These are phyloP conservation scores for Lophius americanus DNA, from an alignment of 2,797 vertebrate genomes.

Conservation along the genomic window DNA sequence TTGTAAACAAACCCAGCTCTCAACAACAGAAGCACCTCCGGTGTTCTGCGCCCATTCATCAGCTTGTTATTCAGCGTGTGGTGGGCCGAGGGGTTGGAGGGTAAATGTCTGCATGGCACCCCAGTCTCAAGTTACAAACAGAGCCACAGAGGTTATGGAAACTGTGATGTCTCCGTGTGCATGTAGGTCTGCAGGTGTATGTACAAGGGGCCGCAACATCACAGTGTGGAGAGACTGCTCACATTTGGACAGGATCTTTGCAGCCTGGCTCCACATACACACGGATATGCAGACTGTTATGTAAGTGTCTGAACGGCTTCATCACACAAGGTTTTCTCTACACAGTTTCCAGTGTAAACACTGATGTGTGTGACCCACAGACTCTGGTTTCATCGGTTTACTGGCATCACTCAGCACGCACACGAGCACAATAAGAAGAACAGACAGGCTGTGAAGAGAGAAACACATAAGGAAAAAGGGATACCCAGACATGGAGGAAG, in stretches of 20 bases:
- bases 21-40: slow-evolving; percentile 15
- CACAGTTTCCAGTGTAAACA: slow-evolving; percentile 68
- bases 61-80: slow-evolving; percentile 45
- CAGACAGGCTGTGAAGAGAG: slow-evolving; percentile 56
- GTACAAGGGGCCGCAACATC: not conserved
- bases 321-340: slow-evolving; percentile 52
- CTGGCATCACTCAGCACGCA: slow-evolving; percentile 60
- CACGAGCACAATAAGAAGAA: slow-evolving; percentile 58
- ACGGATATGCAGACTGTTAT: slow-evolving; percentile 61
- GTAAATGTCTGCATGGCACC: slow-evolving; percentile 18
- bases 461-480: slow-evolving; percentile 44
- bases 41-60: slow-evolving; percentile 52
- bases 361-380: slow-evolving; percentile 44
- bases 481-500: slow-evolving; percentile 47
- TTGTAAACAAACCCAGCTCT: slow-evolving; percentile 24
- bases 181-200: slow-evolving; percentile 9
- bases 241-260: slow-evolving; percentile 20
- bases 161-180: slow-evolving; percentile 5
- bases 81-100: slow-evolving; percentile 52
- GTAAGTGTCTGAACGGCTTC: slow-evolving; percentile 62
- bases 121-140: slow-evolving; percentile 35
- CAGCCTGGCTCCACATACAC: slow-evolving; percentile 44
- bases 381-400: slow-evolving; percentile 64
- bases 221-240: slow-evolving; percentile 1
- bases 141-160: slow-evolving; percentile 50